phyloP scores from a whole-genome alignment of 2,797 vertebrate genomes.

The Antennarius maculatus region DNA sequence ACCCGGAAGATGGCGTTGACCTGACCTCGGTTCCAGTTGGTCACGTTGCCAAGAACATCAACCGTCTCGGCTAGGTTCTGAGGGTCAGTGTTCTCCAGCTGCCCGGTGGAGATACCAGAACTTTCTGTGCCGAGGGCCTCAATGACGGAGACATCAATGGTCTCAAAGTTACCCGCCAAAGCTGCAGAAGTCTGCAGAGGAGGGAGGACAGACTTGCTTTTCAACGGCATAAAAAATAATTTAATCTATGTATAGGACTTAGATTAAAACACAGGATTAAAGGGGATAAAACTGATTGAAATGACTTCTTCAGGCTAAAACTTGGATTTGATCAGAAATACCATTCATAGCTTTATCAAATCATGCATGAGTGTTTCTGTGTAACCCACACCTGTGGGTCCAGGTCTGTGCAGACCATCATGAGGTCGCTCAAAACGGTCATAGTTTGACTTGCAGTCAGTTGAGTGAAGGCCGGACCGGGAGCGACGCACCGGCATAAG shows the following conservation, averaged over 20 bases:
- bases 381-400: slow-evolving; percentile 63
- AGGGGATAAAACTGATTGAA: too few relatives aligned
- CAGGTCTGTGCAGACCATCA: slow-evolving; percentile 47
- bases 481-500: slow-evolving; percentile 60
- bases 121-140: slow-evolving; percentile 61
- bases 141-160: slow-evolving; percentile 40
- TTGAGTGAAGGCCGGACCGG: slow-evolving; percentile 62
- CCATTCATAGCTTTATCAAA: not conserved
- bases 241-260: too few relatives aligned
- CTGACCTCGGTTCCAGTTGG: slow-evolving; percentile 74
- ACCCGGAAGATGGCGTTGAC: slow-evolving; percentile 59
- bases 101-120: slow-evolving; percentile 57
- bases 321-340: too few relatives aligned
- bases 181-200: slow-evolving; percentile 66
- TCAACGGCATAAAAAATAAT: too few relatives aligned
- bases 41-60: slow-evolving; percentile 42
- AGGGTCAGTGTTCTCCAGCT: slow-evolving; percentile 51
- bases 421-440: slow-evolving; percentile 52
- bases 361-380: not conserved
- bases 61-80: slow-evolving; percentile 34
- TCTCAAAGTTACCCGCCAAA: slow-evolving; percentile 58
- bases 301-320: too few relatives aligned
- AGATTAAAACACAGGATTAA: too few relatives aligned
- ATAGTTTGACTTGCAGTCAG: slow-evolving; percentile 42
- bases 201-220: not conserved